These are phyloP conservation scores for Caenorhabditis angaria DNA, from an alignment of 2,888 invertebrate genomes.

Conservation along the genomic window DNA sequence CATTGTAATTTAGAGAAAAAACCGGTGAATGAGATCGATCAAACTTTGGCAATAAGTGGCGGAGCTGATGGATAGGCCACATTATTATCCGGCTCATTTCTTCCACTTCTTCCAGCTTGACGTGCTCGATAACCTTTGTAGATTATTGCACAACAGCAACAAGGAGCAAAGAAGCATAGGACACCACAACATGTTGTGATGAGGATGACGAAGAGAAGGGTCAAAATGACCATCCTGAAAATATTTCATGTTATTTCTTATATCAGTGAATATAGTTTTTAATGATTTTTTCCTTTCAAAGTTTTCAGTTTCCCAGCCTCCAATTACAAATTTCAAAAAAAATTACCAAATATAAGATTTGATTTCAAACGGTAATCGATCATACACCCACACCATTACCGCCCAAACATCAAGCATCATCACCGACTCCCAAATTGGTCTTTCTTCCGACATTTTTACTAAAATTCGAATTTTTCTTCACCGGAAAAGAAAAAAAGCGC, in stretches of 20 bases:
- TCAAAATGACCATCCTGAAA: constrained; percentile 61
- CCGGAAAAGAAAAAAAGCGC: background rate
- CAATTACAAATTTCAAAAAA: background rate
- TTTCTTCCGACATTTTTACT: constrained; percentile 24
- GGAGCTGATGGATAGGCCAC: constrained; percentile 37
- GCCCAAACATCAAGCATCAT: constrained; percentile 45
- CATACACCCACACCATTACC: constrained; percentile 47
- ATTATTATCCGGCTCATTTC: constrained; percentile 20
- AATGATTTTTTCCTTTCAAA: too few relatives aligned
- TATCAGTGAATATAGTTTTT: background rate
- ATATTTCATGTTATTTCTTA: background rate
- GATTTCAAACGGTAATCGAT: constrained; percentile 49
- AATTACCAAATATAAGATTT: constrained; percentile 52
- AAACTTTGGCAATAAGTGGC: constrained; percentile 43
- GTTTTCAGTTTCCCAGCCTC: too few relatives aligned
- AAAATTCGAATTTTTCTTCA: background rate
- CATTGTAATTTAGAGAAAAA: background rate
- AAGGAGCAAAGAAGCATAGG: constrained; percentile 57
- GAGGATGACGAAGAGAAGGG: constrained; percentile 49
- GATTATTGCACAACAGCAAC: constrained; percentile 53
- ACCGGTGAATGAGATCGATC: constrained; percentile 8
- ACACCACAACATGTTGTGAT: constrained; percentile 55
- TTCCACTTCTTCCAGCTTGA: constrained; percentile 27
- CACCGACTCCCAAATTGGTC: constrained; percentile 45
- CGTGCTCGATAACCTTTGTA: constrained; percentile 41